phyloP scores from a whole-genome alignment of 2,113 vertebrate species.

The Sylvia atricapilla region DNA sequence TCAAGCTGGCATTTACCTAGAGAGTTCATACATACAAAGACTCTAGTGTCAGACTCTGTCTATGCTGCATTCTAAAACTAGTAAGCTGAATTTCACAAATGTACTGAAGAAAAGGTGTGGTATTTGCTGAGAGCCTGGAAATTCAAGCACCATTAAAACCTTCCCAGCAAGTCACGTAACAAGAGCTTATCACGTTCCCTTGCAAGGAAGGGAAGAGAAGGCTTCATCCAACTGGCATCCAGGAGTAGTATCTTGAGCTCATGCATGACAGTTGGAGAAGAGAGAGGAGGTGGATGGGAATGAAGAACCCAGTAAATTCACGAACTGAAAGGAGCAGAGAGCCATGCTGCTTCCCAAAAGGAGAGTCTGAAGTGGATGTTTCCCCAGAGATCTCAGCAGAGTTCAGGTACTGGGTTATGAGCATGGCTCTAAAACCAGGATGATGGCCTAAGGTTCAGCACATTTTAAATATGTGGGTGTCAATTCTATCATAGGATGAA shows the following conservation, averaged over 20 bases:
- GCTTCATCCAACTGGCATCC: background rate
- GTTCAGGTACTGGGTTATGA: background rate
- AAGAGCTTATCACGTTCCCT: background rate
- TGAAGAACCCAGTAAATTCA: background rate
- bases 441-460: background rate
- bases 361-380: background rate
- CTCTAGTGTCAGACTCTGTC: background rate
- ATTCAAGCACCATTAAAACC: background rate
- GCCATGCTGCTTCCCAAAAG: background rate
- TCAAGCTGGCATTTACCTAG: constrained; percentile 23
- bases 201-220: background rate
- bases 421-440: background rate
- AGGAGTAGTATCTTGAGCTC: background rate
- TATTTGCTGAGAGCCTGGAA: background rate
- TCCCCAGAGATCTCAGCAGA: background rate
- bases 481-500: background rate
- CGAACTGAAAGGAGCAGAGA: background rate
- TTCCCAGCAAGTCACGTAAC: background rate
- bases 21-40: background rate
- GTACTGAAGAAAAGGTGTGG: background rate
- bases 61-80: background rate
- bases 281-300: background rate
- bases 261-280: rapidly evolving
- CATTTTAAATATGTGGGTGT: background rate
- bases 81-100: background rate